Evolutionary conservation across 2,888 invertebrate genomes (phyloP), one percentile per base, ranked within the genome.

Genomic region (Phyto melanocephala): DNA sequence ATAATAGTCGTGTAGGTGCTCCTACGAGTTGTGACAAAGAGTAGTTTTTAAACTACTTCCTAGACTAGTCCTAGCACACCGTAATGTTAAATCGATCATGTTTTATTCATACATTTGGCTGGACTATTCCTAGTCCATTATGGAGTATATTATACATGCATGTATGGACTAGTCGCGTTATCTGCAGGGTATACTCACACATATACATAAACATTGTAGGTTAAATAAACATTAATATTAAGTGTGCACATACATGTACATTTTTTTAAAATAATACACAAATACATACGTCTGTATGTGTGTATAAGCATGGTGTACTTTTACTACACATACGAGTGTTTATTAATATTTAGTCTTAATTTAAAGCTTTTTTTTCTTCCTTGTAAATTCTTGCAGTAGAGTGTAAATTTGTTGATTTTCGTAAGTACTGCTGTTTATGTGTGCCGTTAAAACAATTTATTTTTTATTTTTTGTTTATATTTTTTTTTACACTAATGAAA

Each of bases 181-280:
- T n/a, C n/a, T n/a, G n/a, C n/a, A n/a, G n/a, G n/a, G 24, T 13
- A 50, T 17, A 24, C 17, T 1, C 3, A 45, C 22, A 13, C 42
- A 15, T 24, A 52, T 15, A 40, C 1, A 17, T 62, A 40, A 10
- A 40, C 17, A 45, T 74, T 65, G 47, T 63, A 62, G 71, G 71
- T 71, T 78, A 78, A 65, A 71, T 71, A 78, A 63, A 71, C 78
- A 58, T 65, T 33, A 71, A 58, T 40, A 63, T 63, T 20, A 75
- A 45, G 71, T 78, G 60, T 50, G 58, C 60, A 15, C n/a, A n/a
- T n/a, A n/a, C n/a, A n/a, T n/a, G n/a, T n/a, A n/a, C n/a, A n/a
- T 37, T n/a, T 63, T 60, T 37, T 70, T 78, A n/a, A n/a, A 15
- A 40, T 77, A 33, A 35, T 35, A 42, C 15, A 56, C 11, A 56